phyloP scores from a whole-genome alignment of 2,113 vertebrate species.

The Acanthochromis polyacanthus region DNA sequence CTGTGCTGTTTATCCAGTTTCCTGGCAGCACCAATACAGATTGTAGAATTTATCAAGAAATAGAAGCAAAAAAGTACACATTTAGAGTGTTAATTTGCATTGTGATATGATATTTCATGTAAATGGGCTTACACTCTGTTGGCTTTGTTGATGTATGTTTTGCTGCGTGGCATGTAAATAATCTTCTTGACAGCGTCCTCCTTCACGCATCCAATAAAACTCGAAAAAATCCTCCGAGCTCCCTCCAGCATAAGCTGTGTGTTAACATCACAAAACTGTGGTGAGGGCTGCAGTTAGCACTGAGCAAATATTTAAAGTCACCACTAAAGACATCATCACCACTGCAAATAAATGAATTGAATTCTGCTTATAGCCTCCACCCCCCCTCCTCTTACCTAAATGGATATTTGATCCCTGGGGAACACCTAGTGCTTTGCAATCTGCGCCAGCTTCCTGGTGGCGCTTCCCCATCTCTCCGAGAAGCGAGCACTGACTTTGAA shows the following conservation, averaged over 20 bases:
- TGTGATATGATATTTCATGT: slow-evolving; percentile 22
- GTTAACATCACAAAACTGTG: slow-evolving; percentile 56
- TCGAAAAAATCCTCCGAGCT: slow-evolving; percentile 12
- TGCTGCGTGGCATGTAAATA: slow-evolving; percentile 27
- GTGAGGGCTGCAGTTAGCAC: slow-evolving; percentile 64
- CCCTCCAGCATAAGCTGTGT: slow-evolving; percentile 52
- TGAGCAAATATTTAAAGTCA: slow-evolving; percentile 79
- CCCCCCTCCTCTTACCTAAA: slow-evolving; percentile 71
- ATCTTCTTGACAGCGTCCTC: slow-evolving; percentile 30
- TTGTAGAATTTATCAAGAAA: slow-evolving; percentile 39
- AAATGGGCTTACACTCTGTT: slow-evolving; percentile 19
- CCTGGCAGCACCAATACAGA: slow-evolving; percentile 28
- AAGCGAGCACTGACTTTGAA: slow-evolving; percentile 80
- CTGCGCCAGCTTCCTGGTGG: slow-evolving; percentile 75
- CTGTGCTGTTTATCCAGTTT: slow-evolving; percentile 35
- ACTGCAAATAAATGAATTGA: slow-evolving; percentile 81
- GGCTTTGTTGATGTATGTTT: slow-evolving; percentile 30
- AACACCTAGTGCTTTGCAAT: slow-evolving; percentile 76
- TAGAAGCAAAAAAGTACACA: neutral
- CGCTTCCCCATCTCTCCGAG: slow-evolving; percentile 69
- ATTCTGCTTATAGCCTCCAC: slow-evolving; percentile 60
- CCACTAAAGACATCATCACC: slow-evolving; percentile 79
- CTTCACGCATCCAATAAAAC: slow-evolving; percentile 24
- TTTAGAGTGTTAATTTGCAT: slow-evolving; percentile 20
- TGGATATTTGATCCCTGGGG: slow-evolving; percentile 80